Evolutionary conservation across 2,888 invertebrate species (phyloP), one percentile per base, ranked within the genome.

Genomic region (Caenorhabditis sp.): DNA sequence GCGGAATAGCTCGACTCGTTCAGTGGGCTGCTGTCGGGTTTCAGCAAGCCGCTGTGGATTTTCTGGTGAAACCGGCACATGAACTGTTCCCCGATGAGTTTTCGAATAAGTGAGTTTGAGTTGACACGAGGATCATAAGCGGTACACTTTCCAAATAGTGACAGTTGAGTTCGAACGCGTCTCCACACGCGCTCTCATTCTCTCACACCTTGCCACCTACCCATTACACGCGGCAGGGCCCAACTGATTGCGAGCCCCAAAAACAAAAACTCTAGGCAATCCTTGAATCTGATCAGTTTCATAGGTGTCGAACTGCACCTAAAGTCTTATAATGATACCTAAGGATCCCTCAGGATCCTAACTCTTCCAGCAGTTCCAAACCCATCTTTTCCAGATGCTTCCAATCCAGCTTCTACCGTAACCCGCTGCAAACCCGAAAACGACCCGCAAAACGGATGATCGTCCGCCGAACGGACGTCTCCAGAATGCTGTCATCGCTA

Each of bases 41-140:
- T 1, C 85, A 86, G 50, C 67, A 83, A 24, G 85, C 85, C 15
- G 64, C 86, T 15, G 84, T 87, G 56, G 84, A 87, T 51, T 89
- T 89, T 74, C 77, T 89, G 4, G 70, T 83, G 20, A 84, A 84
- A 60, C 88, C 88, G 0, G 88, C 86, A 11, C 84, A 85, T 44
- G 84, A 88, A 40, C 69, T 87, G 26, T 85, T 82, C 26, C 84
- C 85, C 1, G 67, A 71, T 20, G 67, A 71, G 18, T 50, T 72
- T 20, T 37, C 60, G 11, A 47, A 76, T 35, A 65, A 81, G 81
- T 81, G 32, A 61, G 72, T 58, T 3, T 18, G 3, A 40, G 3
- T 40, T 6, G 11, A 40, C n/a, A n/a, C 3, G 15, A 15, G 40
- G 40, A 15, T 9, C 15, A 3, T 40, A 40, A 15, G 5, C 13